Conservation (phyloP, 2,797 vertebrate species). For the Cheirogaleus major region DNA sequence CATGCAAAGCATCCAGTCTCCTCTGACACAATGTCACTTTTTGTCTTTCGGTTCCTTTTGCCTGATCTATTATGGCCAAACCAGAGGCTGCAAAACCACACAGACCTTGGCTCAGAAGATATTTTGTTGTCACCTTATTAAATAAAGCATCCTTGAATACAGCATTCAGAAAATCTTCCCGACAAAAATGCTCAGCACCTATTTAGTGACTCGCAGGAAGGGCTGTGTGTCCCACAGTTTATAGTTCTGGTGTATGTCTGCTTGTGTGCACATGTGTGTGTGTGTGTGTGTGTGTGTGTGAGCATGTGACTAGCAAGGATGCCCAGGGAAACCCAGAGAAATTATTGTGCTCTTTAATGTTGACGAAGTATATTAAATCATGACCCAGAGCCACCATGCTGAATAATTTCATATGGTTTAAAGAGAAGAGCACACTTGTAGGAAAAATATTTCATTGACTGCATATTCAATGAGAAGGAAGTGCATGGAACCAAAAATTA, state of each 20-base stretch:
- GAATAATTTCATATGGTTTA: neutral
- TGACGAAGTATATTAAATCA: neutral
- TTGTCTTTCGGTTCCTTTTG: constrained; percentile 91
- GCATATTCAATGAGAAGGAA: neutral
- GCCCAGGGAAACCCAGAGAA: neutral
- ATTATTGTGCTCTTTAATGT: neutral
- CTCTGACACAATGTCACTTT: constrained; percentile 87
- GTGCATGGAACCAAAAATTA: neutral
- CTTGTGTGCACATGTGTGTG: neutral
- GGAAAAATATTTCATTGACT: neutral
- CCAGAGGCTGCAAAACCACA: constrained; percentile 88
- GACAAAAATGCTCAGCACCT: neutral
- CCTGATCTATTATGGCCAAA: constrained; percentile 91
- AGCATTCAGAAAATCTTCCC: neutral
- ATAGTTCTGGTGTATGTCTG: neutral
- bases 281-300: neutral
- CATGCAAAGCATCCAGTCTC: constrained; percentile 91
- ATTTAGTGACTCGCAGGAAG: neutral
- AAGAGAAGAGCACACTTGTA: neutral
- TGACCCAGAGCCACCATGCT: neutral
- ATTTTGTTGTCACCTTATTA: neutral
- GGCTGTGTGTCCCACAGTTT: neutral
- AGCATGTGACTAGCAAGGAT: neutral
- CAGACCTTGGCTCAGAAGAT: neutral
- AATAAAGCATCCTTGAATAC: neutral